These are phyloP conservation scores for Drosophila nasuta DNA, from an alignment of 1,140 invertebrate genomes.

Conservation along the genomic window DNA sequence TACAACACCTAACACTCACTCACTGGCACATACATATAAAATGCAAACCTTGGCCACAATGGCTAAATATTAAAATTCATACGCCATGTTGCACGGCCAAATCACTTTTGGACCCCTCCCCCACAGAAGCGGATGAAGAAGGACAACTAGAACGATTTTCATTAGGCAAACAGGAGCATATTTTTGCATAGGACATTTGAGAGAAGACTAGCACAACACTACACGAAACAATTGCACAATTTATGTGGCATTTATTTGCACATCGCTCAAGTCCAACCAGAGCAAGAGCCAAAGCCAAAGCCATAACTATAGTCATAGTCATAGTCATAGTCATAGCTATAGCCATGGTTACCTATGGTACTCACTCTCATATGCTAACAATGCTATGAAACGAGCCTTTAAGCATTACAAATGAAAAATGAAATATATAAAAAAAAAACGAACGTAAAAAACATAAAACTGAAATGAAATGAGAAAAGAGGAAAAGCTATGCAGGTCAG, in stretches of 20 bases:
- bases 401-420: constrained; percentile 30
- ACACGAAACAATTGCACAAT: constrained; percentile 76
- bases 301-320: not conserved
- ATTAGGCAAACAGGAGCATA: constrained; percentile 76
- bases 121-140: not conserved
- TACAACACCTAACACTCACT: constrained; percentile 12
- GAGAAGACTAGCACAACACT: constrained; percentile 19
- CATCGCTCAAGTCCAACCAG: constrained; percentile 55
- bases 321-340: not conserved
- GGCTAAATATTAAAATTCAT: constrained; percentile 81
- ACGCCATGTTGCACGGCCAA: constrained; percentile 78
- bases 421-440: constrained; percentile 40
- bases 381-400: constrained; percentile 67
- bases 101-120: constrained; percentile 48
- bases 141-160: constrained; percentile 71
- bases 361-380: constrained; percentile 27
- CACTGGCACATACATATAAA: constrained; percentile 2
- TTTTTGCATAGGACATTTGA: constrained; percentile 57
- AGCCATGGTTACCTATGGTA: constrained; percentile 30
- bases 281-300: constrained; percentile 1
- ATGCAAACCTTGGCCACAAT: constrained; percentile 38
- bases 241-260: constrained; percentile 80
- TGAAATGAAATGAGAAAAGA: constrained; percentile 6
- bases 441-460: not conserved
- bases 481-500: constrained; percentile 41